Conservation (phyloP, 2,797 vertebrate species). For the Hydrolagus colliei region DNA sequence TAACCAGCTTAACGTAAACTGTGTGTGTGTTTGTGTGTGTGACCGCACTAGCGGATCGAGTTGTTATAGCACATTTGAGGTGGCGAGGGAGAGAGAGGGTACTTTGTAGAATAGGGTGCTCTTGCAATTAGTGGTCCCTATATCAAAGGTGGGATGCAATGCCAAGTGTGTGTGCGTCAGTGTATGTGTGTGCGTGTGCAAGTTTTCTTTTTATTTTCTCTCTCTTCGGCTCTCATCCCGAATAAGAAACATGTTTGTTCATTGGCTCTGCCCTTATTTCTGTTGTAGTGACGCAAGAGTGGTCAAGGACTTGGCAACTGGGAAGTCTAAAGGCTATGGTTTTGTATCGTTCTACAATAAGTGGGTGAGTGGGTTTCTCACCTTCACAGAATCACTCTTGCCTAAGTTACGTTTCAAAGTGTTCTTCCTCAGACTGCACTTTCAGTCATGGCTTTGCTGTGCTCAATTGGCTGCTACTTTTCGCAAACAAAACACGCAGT, state of each 20-base stretch:
- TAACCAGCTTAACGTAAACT: conserved; percentile 40
- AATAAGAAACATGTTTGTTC: conserved; percentile 34
- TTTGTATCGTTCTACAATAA: conserved; percentile 98
- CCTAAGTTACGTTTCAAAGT: too few relatives aligned
- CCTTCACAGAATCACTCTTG: too few relatives aligned
- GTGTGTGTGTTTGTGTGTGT: conserved; percentile 37
- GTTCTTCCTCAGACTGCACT: too few relatives aligned
- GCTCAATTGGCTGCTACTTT: too few relatives aligned
- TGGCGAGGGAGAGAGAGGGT: conserved; percentile 18
- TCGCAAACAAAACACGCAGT: too few relatives aligned
- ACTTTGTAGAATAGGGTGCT: conserved; percentile 21
- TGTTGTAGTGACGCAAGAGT: conserved; percentile 84
- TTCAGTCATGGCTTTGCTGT: too few relatives aligned
- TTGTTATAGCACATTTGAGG: not conserved
- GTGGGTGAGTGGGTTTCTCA: conserved; percentile 67
- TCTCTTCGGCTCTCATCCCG: conserved; percentile 37
- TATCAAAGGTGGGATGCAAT: conserved; percentile 20
- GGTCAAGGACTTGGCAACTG: conserved; percentile 96
- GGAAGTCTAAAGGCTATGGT: conserved; percentile 96
- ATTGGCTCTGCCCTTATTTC: conserved; percentile 40
- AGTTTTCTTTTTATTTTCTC: conserved; percentile 12
- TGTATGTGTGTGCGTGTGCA: conserved; percentile 37
- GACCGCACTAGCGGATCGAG: conserved; percentile 5
- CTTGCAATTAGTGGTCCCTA: conserved; percentile 27
- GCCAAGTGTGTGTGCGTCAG: conserved; percentile 34